Conservation (phyloP, 2,888 invertebrate species). For the Pseudococcus jackbeardsleyi region DNA sequence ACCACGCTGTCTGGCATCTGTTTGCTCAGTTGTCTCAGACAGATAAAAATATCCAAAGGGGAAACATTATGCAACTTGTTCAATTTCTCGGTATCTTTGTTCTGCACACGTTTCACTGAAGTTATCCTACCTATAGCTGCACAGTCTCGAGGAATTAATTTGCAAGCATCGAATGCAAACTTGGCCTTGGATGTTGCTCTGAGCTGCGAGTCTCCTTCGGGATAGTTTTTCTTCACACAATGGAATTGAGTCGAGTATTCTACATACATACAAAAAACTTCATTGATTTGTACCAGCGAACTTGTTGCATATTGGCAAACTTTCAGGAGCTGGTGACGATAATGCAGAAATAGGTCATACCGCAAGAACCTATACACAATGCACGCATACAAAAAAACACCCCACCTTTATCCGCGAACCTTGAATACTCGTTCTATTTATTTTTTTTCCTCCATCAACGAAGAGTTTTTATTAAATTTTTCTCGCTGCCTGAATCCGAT, state of each 20-base stretch:
- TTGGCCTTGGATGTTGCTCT: not conserved
- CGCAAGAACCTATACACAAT: not conserved
- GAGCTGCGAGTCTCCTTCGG: not conserved
- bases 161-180: not conserved
- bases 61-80: not conserved
- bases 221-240: not conserved
- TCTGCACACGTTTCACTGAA: not conserved
- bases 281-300: slow-evolving; percentile 37
- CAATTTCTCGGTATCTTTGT: not conserved
- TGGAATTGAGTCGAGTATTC: not conserved
- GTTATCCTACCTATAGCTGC: not conserved
- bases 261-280: not conserved
- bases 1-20: too few species aligned
- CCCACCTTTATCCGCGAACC: not conserved
- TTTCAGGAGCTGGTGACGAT: slow-evolving; percentile 5
- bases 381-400: not conserved
- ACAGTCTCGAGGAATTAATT: not conserved
- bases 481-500: not conserved
- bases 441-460: not conserved
- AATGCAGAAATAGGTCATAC: slow-evolving; percentile 44
- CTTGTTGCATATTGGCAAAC: slow-evolving; percentile 52
- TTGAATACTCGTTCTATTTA: slow-evolving; percentile 42
- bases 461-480: slow-evolving; percentile 13
- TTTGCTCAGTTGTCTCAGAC: not conserved
- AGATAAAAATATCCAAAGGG: not conserved